Base-by-base conservation (phyloP, 2,113 vertebrate species). In the Ammodytes dubius region DNA sequence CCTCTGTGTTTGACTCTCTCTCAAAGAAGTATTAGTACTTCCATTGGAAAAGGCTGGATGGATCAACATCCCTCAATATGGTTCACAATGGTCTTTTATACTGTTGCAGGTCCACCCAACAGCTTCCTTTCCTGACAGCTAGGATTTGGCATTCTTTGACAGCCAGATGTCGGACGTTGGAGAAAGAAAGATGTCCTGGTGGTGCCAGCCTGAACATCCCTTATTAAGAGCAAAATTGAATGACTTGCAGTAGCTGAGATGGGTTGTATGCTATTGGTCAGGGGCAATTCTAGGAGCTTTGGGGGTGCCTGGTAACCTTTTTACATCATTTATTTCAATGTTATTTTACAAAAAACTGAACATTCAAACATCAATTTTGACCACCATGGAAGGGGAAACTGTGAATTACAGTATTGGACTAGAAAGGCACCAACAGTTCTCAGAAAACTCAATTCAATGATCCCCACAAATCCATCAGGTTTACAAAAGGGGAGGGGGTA, bases 11-110 rank as follows among this genome's bases (percentile, higher is more conserved):
- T 73, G 60, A 81, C 37, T 80, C 35, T 59, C 11, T 60, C 9
- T 69, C 67, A 47, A 47, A 71, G 75, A 63, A 39, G 12, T 61
- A 49, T 17, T n/a, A 81, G 68, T 42, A 11, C 47, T 49, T 74
- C 47, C 69, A 19, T 53, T 79, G 77, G 73, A 84, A 86, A 89
- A 73, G 53, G 61, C 72, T 27, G 27, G 69, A 89, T 89, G 67
- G 72, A 87, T 91, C 87, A 89, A 66, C 17, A 59, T 87, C 82
- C 89, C 76, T 82, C 69, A 90, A 76, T 89, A 70, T 87, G 85
- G 73, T 81, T 84, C 66, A 81, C 79, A 87, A 87, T 80, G 61
- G 77, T 84, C 82, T 84, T 92, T 88, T 70, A 81, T 92, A 83
- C 86, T 83, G 69, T 83, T 91, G 71, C 82, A 88, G 78, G 71